Base-by-base conservation (phyloP, 2,113 vertebrate species). In the Trematomus loennbergii region DNA sequence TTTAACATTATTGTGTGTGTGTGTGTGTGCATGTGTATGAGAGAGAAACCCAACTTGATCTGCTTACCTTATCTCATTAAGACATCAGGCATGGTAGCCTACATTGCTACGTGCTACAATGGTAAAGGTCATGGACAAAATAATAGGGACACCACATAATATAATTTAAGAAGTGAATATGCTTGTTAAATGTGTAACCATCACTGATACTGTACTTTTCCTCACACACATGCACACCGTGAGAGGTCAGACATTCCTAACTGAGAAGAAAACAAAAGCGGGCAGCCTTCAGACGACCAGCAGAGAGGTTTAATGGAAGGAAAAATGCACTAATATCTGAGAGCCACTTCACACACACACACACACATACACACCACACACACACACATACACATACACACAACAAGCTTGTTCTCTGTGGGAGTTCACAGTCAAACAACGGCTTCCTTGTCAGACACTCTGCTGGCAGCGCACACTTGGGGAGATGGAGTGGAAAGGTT, bases 61-160 rank as follows among this genome's bases (percentile, higher is more conserved):
- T 85, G 5, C 72, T 79, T 80, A 54, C 46, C 72, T 84, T 57
- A 88, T 90, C 91, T 75, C 22, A 71, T 88, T 91, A 82, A 83
- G 69, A 65, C 66, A 66, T 45, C 20, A 11, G 67, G 67, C 36
- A 78, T 71, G 49, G 52, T 18, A 73, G 45, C 59, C 70, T 18
- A 46, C 29, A 29, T 55, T 18, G 52, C 52, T 12, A 18, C 4
- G 45, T 43, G 55, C 75, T 61, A 71, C 25, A 25, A 45, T 46
- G 69, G 53, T 65, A 53, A 71, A 73, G 8, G 20, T 20, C 65
- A 29, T 25, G 2, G 25, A 25, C 25, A 18, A 46, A 72, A 67
- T 67, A 64, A 54, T 16, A 43, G 40, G 2, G 22, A 53, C 33
- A 48, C 12, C 12, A 36, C 22, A n/a, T 17, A 22, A 29, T 29